A percentile compares a stretch with the other conserved stretches of the same genome.
Evolutionary conservation across 1,140 invertebrate genomes (phyloP).

Genomic region (Patella vulgata): DNA sequence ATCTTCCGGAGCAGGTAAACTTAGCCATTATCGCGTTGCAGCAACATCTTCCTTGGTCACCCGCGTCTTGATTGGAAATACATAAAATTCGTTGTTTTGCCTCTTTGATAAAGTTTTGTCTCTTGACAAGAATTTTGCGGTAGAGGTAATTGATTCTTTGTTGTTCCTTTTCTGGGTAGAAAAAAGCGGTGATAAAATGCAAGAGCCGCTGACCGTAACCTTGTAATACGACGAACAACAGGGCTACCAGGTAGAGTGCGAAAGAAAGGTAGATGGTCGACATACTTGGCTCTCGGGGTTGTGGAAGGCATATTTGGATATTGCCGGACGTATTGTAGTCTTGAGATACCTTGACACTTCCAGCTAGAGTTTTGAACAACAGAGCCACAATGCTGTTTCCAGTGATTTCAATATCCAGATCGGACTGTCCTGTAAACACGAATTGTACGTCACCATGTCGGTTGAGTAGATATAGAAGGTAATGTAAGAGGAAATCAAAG

Average conservation of each 20-base stretch:
- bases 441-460: slow-evolving; percentile 29
- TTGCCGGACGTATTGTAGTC: slow-evolving; percentile 8
- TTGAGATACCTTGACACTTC: slow-evolving; percentile 13
- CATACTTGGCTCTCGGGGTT: slow-evolving; percentile 5
- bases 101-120: background rate
- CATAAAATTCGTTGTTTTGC: no score
- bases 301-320: slow-evolving; percentile 22
- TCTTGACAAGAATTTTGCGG: slow-evolving; percentile 1
- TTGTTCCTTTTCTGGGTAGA: slow-evolving; percentile 26
- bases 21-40: no score
- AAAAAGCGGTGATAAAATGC: slow-evolving; percentile 20
- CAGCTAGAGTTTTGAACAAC: slow-evolving; percentile 20
- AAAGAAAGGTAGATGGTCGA: slow-evolving; percentile 7
- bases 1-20: no score
- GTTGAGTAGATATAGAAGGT: slow-evolving; percentile 26
- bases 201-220: slow-evolving; percentile 24
- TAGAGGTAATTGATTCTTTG: slow-evolving; percentile 26
- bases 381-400: slow-evolving; percentile 26
- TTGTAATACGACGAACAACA: slow-evolving; percentile 18
- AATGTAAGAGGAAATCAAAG: slow-evolving; percentile 37
- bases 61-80: no score
- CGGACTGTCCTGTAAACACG: slow-evolving; percentile 13
- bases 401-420: slow-evolving; percentile 15
- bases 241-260: slow-evolving; percentile 11
- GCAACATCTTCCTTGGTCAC: no score